Base-by-base conservation (phyloP, 2,113 vertebrate genomes). In the Speoplatyrhinus poulsoni region DNA sequence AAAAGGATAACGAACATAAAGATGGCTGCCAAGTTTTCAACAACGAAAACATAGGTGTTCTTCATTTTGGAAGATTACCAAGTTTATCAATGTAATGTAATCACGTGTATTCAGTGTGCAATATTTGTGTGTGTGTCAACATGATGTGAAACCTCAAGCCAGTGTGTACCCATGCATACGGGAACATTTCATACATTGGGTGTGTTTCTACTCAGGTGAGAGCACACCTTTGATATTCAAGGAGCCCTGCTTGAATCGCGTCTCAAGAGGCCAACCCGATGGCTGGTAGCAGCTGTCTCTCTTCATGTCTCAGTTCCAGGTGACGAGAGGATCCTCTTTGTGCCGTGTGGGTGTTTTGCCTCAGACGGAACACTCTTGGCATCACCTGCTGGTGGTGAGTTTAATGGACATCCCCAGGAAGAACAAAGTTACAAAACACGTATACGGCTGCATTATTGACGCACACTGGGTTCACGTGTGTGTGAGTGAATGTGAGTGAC, bases 281-380 rank as follows among this genome's bases (percentile, higher is more conserved):
- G 63, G 70, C 67, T 67, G 62, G 62, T 80, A 80, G 68, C 82
- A 88, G 77, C 79, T 90, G 88, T 84, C 77, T 76, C 77, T 75
- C 74, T 73, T 70, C 16, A 60, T 88, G 69, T 64, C 61, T 74
- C 78, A 15, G 49, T 78, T 80, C 76, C 75, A 56, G 46, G 78
- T 76, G 80, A 85, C 72, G 67, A 1, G 36, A 17, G 67, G 52
- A 50, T 71, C 64, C 49, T 73, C 70, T 70, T 62, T 47, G 19
- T 84, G 75, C 83, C 75, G 67, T 36, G 73, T 81, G 67, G 64
- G 73, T 62, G 77, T 85, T 75, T 64, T 70, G 75, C 66, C 59
- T 73, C 81, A 62, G 71, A 77, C 73, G 70, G 60, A 66, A 33
- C 70, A 62, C 53, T 46, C 69, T 62, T 76, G 77, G 79, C 77